Evolutionary conservation across 2,113 vertebrate genomes (phyloP), one percentile per base, ranked within the genome.

Genomic region (Notothenia coriiceps): DNA sequence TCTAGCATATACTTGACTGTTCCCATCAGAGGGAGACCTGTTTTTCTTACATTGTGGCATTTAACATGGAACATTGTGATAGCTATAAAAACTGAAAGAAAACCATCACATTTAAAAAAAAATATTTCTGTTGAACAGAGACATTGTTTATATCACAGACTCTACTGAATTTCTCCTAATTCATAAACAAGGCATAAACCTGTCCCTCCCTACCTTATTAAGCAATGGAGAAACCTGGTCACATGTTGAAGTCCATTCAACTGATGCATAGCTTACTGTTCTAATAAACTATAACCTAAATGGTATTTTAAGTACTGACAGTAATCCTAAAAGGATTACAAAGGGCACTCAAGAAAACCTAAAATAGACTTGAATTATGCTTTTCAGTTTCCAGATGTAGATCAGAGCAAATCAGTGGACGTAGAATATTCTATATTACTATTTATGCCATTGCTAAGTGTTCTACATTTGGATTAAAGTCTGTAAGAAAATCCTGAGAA

Each of bases 191-290:
- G 10, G 2, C 9, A 67, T 74, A 33, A 40, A 77, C 11, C 6
- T 18, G 14, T 59, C 35, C 72, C 66, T 77, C 13, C 35, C 43
- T 60, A 6, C 76, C 62, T 68, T 83, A 74, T 79, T 44, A 74
- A 89, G 71, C 50, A 83, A 74, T 69, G 15, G 9, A 69, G 62
- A 72, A 76, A 79, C 44, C 52, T 51, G 33, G 46, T 70, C 74
- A 64, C 35, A 78, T 14, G 47, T 9, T 65, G 35, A 70, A 66
- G 15, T 57, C 47, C 9, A 44, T 17, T 60, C 40, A 25, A 22
- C 29, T 73, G 55, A 8, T 56, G 43, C 49, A 1, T 35, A 50
- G 51, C 35, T 71, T 74, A 57, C 44, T n/a, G 50, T 64, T 61
- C 47, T 52, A 51, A 75, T 52, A 87, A 82, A 84, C 67, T 50